Evolutionary conservation across 2,113 vertebrate species (phyloP).

Genomic region (Egretta garzetta): DNA sequence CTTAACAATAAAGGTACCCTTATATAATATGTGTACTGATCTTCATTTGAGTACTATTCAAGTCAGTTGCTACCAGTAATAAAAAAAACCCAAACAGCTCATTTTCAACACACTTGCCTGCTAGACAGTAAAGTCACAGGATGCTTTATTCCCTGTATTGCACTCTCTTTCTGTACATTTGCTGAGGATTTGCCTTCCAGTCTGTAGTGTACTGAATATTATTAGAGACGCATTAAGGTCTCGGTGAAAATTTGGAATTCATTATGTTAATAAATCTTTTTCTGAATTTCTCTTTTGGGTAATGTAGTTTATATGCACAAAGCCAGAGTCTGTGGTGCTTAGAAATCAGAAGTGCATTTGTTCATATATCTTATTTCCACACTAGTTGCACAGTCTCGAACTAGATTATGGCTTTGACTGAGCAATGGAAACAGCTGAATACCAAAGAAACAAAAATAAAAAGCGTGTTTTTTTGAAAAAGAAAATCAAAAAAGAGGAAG

Average conservation of each 20-base stretch:
- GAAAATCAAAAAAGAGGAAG: background rate
- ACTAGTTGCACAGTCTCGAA: background rate
- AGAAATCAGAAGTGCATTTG: background rate
- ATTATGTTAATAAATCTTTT: background rate
- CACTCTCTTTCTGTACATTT: background rate
- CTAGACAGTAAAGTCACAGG: background rate
- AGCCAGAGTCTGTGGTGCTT: background rate
- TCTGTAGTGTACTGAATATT: background rate
- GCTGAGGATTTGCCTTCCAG: background rate
- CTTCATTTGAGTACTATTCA: background rate
- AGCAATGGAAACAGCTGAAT: conserved; percentile 17
- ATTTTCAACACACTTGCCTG: background rate
- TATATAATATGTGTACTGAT: background rate
- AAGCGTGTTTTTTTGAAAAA: background rate
- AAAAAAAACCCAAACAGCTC: background rate
- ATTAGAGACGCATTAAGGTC: background rate
- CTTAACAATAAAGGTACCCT: background rate
- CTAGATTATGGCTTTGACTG: background rate
- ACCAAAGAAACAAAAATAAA: conserved; percentile 18
- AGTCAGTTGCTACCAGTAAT: background rate
- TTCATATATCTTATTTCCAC: background rate
- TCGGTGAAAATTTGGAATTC: background rate
- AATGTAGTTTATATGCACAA: background rate
- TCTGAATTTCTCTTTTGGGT: background rate
- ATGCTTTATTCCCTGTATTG: background rate